Percentiles rank a stretch among this genome's conserved stretches.
Evolutionary conservation across 1,140 invertebrate genomes (phyloP).

Genomic region (Sogatella furcifera): DNA sequence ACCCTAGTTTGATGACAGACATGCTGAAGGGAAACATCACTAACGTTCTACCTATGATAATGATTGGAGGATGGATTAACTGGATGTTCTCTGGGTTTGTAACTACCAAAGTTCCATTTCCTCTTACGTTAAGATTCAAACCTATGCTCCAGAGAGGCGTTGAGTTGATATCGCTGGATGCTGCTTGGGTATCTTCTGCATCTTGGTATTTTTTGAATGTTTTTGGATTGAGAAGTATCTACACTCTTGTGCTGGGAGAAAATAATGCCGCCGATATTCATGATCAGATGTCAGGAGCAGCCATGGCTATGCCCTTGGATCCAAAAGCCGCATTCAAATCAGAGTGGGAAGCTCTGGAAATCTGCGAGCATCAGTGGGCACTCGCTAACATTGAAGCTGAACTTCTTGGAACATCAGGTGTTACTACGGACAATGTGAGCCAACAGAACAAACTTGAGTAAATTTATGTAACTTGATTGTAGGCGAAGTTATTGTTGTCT

Average conservation of each 20-base stretch:
- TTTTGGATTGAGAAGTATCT: conserved; percentile 95
- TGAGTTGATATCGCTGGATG: conserved; percentile 88
- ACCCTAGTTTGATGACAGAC: conserved; percentile 96
- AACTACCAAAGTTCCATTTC: conserved; percentile 98
- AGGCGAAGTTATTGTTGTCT: no score
- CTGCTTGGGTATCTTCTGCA: conserved; percentile 98
- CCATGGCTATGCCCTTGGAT: conserved; percentile 94
- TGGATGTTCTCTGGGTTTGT: conserved; percentile 99
- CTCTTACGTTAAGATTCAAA: conserved; percentile 93
- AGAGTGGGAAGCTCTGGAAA: conserved; percentile 98
- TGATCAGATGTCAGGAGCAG: conserved; percentile 95
- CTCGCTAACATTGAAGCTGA: conserved; percentile 36
- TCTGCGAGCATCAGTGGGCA: conserved; percentile 86
- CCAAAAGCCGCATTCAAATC: conserved; percentile 98
- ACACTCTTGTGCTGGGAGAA: conserved; percentile 93
- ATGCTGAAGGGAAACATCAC: conserved; percentile 99
- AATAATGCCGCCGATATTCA: conserved; percentile 98
- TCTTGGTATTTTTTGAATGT: conserved; percentile 99
- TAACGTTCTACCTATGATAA: conserved; percentile 96
- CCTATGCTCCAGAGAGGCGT: conserved; percentile 98
- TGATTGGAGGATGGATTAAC: conserved; percentile 99
- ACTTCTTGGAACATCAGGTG: conserved; percentile 5
- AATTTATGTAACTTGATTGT: no score
- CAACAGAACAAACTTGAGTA: conserved; percentile 11
- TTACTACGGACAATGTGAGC: conserved; percentile 4